These are phyloP conservation scores for Resseliella maxima DNA, from an alignment of 2,888 invertebrate species.

Conservation along the genomic window DNA sequence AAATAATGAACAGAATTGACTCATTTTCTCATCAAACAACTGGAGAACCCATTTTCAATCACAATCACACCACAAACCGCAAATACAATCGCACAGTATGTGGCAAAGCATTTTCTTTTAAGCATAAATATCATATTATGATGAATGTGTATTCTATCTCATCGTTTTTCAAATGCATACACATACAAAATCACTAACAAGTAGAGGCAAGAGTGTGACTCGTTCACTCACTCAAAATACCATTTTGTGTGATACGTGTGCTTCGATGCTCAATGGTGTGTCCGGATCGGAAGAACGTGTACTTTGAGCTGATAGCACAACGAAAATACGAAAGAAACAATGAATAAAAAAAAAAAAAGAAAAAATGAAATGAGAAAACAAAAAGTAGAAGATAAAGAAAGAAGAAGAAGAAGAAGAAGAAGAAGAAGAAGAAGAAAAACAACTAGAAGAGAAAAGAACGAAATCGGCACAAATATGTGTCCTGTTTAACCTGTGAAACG, in stretches of 20 bases:
- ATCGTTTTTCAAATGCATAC: too few relatives aligned
- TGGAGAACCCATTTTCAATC: not conserved
- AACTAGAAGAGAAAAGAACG: not conserved
- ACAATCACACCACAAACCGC: not conserved
- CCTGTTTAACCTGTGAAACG: conserved; percentile 17
- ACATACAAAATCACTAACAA: too few relatives aligned
- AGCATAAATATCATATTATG: conserved; percentile 16
- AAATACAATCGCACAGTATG: conserved; percentile 26
- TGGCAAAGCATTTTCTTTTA: not conserved
- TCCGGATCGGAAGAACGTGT: not conserved
- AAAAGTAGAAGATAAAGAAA: too few relatives aligned
- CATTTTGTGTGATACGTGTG: not conserved
- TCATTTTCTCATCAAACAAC: not conserved
- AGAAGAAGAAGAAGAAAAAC: too few relatives aligned
- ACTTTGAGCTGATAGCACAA: not conserved
- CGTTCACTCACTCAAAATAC: not conserved
- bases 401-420: too few relatives aligned
- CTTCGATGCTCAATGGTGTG: not conserved
- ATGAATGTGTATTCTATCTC: not conserved
- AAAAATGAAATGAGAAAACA: not conserved
- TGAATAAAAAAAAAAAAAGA: not conserved
- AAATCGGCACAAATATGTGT: not conserved
- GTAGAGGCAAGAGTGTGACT: too few relatives aligned
- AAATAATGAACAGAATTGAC: not conserved
- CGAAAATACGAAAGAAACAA: not conserved